phyloP scores from a whole-genome alignment of 2,797 vertebrate species.

The Peromyscus eremicus region DNA sequence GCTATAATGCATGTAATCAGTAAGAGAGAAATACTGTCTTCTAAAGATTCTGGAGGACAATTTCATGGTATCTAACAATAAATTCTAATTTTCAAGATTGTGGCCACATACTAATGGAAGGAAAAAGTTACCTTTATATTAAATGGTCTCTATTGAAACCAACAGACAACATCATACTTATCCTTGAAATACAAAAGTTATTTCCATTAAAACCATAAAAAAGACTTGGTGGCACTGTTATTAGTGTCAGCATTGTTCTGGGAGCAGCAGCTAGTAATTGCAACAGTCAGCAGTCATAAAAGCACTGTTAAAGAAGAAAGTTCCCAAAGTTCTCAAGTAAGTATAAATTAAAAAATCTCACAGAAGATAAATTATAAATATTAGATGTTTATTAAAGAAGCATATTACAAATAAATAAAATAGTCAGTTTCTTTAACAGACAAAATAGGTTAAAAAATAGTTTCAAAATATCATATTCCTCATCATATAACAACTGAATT shows the following conservation, averaged over 20 bases:
- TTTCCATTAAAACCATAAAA: slow-evolving; percentile 42
- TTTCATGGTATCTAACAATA: not conserved
- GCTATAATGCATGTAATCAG: not conserved
- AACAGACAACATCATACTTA: slow-evolving; percentile 39
- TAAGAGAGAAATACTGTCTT: slow-evolving; percentile 49
- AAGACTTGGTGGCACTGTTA: not conserved
- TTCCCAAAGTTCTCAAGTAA: not conserved
- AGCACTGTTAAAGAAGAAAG: not conserved
- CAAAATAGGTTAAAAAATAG: slow-evolving; percentile 18
- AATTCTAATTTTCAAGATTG: slow-evolving; percentile 44
- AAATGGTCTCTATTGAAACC: slow-evolving; percentile 37
- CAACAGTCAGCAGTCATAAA: not conserved
- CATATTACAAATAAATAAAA: not conserved
- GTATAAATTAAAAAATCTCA: not conserved
- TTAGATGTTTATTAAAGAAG: slow-evolving; percentile 13
- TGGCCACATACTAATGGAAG: not conserved
- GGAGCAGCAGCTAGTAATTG: not conserved
- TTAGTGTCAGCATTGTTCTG: not conserved
- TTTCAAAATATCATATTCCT: slow-evolving; percentile 27
- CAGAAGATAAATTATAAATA: slow-evolving; percentile 21
- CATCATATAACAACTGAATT: slow-evolving; percentile 2
- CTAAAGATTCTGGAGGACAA: slow-evolving; percentile 1
- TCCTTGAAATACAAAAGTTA: slow-evolving; percentile 47
- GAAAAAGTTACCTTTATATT: slow-evolving; percentile 30
- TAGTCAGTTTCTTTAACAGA: not conserved